A percentile compares a stretch with the other conserved stretches of the same genome.
Conservation (phyloP, 1,140 invertebrate genomes). For the Drosophila ambigua region DNA sequence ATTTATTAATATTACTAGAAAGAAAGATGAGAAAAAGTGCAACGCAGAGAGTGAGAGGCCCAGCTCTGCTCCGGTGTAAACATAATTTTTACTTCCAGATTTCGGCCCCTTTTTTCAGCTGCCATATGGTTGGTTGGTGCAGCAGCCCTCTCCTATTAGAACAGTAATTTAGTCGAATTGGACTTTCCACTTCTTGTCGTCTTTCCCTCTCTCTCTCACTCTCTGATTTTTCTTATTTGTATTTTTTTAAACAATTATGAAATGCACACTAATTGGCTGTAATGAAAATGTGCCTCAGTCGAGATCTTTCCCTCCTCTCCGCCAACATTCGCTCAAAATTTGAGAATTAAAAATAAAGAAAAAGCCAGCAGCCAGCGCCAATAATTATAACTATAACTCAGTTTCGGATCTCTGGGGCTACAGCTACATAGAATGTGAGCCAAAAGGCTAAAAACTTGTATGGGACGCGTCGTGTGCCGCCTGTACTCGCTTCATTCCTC, state of each 20-base stretch:
- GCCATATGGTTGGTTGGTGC: conserved; percentile 62
- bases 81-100: conserved; percentile 36
- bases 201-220: conserved; percentile 20
- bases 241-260: conserved; percentile 83
- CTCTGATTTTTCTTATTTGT: conserved; percentile 27
- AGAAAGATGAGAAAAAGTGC: conserved; percentile 13
- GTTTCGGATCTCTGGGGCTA: conserved; percentile 63
- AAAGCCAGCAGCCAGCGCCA: conserved; percentile 59
- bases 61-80: conserved; percentile 10
- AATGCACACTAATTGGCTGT: conserved; percentile 83
- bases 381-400: conserved; percentile 83
- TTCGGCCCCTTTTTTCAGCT: conserved; percentile 31
- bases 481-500: conserved; percentile 65
- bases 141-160: conserved; percentile 31
- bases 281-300: conserved; percentile 76
- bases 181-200: conserved; percentile 23
- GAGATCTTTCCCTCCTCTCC: conserved; percentile 4
- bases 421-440: conserved; percentile 72
- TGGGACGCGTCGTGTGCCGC: conserved; percentile 63
- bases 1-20: conserved; percentile 46
- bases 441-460: conserved; percentile 77
- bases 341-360: conserved; percentile 73
- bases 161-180: conserved; percentile 25
- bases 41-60: neutral
- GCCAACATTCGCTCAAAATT: conserved; percentile 40